Percentiles rank a stretch among this genome's conserved stretches.
Conservation (phyloP, 2,797 vertebrate genomes). For the Antennarius maculatus region DNA sequence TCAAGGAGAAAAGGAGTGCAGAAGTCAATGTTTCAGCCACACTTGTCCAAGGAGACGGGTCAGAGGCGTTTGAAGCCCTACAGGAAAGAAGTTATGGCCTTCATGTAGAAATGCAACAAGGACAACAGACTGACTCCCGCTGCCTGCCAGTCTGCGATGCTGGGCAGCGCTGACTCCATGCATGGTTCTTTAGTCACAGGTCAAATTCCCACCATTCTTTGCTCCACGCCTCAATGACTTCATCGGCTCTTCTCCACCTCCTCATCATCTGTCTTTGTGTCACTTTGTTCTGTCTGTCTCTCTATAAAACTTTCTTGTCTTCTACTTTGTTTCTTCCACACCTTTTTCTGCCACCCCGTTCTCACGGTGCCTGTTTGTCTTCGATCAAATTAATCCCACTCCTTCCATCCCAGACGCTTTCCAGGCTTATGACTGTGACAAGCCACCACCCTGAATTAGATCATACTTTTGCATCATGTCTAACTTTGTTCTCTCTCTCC, state of each 20-base stretch:
- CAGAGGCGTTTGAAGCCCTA: neutral
- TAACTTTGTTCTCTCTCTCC: conserved; percentile 5
- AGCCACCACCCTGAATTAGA: conserved; percentile 47
- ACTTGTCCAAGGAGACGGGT: neutral
- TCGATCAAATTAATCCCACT: conserved; percentile 9
- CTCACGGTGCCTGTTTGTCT: conserved; percentile 18
- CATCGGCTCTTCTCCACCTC: conserved; percentile 64
- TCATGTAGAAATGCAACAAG: conserved; percentile 1
- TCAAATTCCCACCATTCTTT: conserved; percentile 69
- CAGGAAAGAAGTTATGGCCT: neutral
- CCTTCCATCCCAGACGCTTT: conserved; percentile 24
- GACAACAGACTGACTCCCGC: conserved; percentile 38
- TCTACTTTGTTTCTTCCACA: conserved; percentile 11
- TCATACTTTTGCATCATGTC: conserved; percentile 14
- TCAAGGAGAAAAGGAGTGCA: neutral
- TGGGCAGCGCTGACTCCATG: conserved; percentile 52
- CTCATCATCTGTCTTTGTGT: conserved; percentile 64
- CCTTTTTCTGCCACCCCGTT: conserved; percentile 1
- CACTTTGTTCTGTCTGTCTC: conserved; percentile 31
- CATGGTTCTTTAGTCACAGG: conserved; percentile 61
- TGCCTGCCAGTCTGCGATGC: conserved; percentile 43
- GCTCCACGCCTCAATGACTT: conserved; percentile 62
- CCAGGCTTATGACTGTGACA: conserved; percentile 25
- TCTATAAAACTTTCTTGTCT: conserved; percentile 30
- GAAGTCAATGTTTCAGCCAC: conserved; percentile 2